Evolutionary conservation across 2,888 invertebrate genomes (phyloP).

Genomic region (Ennomos fuscantarius): DNA sequence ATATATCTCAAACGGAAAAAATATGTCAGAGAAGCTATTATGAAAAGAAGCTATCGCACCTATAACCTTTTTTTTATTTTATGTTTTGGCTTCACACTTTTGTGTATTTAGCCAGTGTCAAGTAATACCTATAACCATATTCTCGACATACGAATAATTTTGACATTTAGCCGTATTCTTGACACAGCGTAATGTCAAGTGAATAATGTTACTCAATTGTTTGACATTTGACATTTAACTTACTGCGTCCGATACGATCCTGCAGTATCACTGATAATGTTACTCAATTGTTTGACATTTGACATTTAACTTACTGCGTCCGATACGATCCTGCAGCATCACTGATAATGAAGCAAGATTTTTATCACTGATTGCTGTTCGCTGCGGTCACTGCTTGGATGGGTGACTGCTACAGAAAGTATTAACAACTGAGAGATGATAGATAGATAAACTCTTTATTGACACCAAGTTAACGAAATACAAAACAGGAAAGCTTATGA

Average conservation of each 20-base stretch:
- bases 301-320: neutral
- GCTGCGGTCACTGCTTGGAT: too few species aligned
- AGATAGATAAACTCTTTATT: too few species aligned
- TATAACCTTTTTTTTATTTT: too few species aligned
- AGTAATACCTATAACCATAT: neutral
- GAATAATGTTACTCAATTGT: neutral
- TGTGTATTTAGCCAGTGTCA: too few species aligned
- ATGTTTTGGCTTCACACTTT: too few species aligned
- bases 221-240: neutral
- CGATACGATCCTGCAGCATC: neutral
- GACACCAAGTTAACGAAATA: too few species aligned
- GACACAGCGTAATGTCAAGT: slow-evolving; percentile 2
- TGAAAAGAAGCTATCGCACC: too few species aligned
- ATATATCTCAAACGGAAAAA: slow-evolving; percentile 11
- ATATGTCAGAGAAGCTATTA: neutral
- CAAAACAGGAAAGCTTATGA: too few species aligned
- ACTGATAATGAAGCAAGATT: too few species aligned
- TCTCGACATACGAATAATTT: neutral
- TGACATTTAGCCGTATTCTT: slow-evolving; percentile 7
- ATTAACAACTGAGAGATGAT: too few species aligned
- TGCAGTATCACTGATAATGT: neutral
- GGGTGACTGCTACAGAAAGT: too few species aligned
- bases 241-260: neutral
- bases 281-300: neutral
- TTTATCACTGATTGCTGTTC: too few species aligned